phyloP scores from a whole-genome alignment of 2,113 vertebrate genomes.

The Zosterops hypoxanthus region DNA sequence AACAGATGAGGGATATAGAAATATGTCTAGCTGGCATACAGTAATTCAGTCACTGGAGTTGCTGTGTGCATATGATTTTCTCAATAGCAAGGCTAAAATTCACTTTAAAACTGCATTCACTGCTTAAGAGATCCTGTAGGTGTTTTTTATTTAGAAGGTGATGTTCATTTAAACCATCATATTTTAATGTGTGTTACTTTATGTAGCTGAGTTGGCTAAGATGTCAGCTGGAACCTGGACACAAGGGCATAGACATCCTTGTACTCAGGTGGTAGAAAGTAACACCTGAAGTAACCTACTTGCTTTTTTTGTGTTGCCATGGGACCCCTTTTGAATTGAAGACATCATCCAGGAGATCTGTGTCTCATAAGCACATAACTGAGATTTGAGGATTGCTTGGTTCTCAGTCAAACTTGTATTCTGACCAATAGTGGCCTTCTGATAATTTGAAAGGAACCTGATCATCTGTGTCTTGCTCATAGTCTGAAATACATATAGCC shows the following conservation, averaged over 20 bases:
- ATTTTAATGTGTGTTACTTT: background rate
- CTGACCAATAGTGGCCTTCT: background rate
- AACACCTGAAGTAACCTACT: background rate
- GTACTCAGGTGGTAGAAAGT: background rate
- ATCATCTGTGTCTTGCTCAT: background rate
- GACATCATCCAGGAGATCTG: background rate
- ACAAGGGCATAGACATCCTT: background rate
- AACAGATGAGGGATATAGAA: background rate
- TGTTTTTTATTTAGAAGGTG: background rate
- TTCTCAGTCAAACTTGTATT: background rate
- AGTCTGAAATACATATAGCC: background rate
- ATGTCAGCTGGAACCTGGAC: background rate
- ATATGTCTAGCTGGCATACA: background rate
- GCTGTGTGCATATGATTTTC: background rate
- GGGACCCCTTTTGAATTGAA: background rate
- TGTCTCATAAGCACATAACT: background rate
- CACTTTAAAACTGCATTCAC: background rate
- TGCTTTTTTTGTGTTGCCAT: background rate
- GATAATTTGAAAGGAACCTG: background rate
- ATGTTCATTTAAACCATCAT: background rate
- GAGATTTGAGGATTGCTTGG: background rate
- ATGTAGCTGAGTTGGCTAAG: background rate
- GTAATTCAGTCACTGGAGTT: background rate
- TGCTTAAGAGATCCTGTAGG: background rate
- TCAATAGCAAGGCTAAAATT: background rate